Evolutionary conservation across 2,888 invertebrate species (phyloP), one percentile per base, ranked within the genome.

Genomic region (Eurois occulta): DNA sequence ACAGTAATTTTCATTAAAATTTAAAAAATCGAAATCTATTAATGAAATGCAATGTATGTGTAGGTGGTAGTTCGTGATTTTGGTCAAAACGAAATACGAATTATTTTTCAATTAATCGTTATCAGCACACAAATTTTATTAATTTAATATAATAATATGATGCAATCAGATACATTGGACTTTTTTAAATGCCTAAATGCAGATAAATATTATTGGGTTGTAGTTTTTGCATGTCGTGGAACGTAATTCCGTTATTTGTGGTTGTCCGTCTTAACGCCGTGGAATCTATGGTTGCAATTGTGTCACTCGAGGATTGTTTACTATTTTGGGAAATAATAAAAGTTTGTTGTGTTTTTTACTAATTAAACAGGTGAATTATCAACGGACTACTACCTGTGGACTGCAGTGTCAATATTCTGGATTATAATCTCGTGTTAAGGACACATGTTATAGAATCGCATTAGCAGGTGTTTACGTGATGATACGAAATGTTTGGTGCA

Each of bases 251-350:
- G 93, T 95, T 95, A 93, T 95, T 95, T 96, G 93, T 95, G 95
- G 95, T 94, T 91, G 89, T 88, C 91, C 92, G 91, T 94, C 93
- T 94, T 91, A 95, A 96, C 95, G 96, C 96, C 93, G 94, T 93
- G 91, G 77, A 91, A 93, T 96, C 96, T 96, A 96, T 96, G 96
- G 95, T 95, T 92, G 93, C 91, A 94, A 94, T 95, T 95, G 96
- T 96, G 96, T 96, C 95, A 96, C 89, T 93, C 89, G 87, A 84
- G 88, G 94, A 95, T 96, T 96, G 96, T 96, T 96, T 96, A 96
- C 95, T 95, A 96, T 94, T 95, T 95, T 93, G 89, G 91, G 93
- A 93, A 92, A 87, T 93, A 91, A 86, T 90, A 85, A 88, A 91
- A 92, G 87, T 90, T 87, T 89, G 86, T 88, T 86, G 75, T 88